Evolutionary conservation across 2,113 vertebrate genomes (phyloP), one percentile per base, ranked within the genome.

Genomic region (Paedocypris sp.): DNA sequence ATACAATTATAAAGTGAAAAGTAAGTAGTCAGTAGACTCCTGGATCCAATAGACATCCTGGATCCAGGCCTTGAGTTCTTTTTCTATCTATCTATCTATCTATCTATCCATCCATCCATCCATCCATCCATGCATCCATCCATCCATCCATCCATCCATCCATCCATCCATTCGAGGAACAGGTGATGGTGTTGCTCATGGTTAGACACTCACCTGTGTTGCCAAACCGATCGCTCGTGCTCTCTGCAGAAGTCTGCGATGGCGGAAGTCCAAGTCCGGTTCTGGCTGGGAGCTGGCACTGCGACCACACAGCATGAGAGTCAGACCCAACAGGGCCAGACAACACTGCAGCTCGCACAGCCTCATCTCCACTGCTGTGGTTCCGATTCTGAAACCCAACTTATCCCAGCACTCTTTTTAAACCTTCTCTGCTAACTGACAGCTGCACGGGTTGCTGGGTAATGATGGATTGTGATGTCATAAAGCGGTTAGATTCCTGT

Each of bases 221-320:
- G 79, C 71, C 26, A 89, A 80, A 3, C 88, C 88, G 1, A 87
- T 82, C 32, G 83, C 87, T 52, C 86, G 81, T 8, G 89, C 88
- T 72, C 86, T 87, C 79, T 97, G 91, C 73, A 92, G 85, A 80
- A 94, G 86, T 73, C 86, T 83, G 47, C 88, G 90, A 63, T 89
- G 86, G 51, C 86, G 81, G 53, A 88, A 87, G 70, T 68, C 46
- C 52, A 68, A 49, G 41, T 80, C 77, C 73, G 72, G 71, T 67
- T 93, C 88, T 22, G 87, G 83, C 51, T 91, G 90, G 12, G 90
- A 88, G 19, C 66, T 74, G 18, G 86, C 84, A 8, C 81, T 73
- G 26, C 83, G 82, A 15, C 83, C 63, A 68, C 86, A 85, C 73
- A 93, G 69, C 35, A 83, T 82, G 79, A 92, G 69, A 69, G 79